A percentile compares a stretch with the other conserved stretches of the same genome.
Conservation (phyloP, 1,140 invertebrate genomes). For the Drosophila persimilis region DNA sequence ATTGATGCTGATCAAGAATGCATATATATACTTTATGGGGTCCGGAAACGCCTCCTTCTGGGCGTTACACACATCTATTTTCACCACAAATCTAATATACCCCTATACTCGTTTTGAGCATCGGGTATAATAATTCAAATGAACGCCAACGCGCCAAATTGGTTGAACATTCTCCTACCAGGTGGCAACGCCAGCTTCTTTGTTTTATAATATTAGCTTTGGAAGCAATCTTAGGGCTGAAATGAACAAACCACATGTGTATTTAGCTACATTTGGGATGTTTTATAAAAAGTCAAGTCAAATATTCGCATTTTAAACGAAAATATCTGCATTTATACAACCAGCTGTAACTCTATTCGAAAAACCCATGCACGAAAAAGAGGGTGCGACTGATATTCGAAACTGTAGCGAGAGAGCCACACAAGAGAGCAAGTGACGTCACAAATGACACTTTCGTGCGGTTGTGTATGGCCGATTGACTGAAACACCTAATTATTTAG, state of each 20-base stretch:
- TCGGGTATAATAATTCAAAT: conserved; percentile 51
- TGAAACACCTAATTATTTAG: too few relatives aligned
- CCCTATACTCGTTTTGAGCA: too few relatives aligned
- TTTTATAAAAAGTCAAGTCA: conserved; percentile 10
- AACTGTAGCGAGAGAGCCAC: conserved; percentile 8
- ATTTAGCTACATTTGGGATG: conserved; percentile 20
- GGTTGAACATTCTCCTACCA: neutral
- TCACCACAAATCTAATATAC: too few relatives aligned
- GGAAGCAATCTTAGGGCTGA: neutral
- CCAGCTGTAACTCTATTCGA: conserved; percentile 44
- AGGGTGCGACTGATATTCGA: conserved; percentile 27
- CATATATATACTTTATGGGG: too few relatives aligned
- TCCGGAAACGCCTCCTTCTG: too few relatives aligned
- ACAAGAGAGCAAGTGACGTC: conserved; percentile 26
- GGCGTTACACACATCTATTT: too few relatives aligned
- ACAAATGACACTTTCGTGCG: neutral
- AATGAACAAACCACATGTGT: conserved; percentile 3
- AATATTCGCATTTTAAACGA: conserved; percentile 13
- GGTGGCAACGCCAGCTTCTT: conserved; percentile 21
- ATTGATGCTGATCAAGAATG: too few relatives aligned
- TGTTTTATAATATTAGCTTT: neutral
- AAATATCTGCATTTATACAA: conserved; percentile 36
- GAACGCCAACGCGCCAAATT: conserved; percentile 72
- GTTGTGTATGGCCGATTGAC: neutral
- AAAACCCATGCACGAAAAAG: conserved; percentile 32